Evolutionary conservation across 2,888 invertebrate species (phyloP).

Genomic region (Zaprionus lineosus): DNA sequence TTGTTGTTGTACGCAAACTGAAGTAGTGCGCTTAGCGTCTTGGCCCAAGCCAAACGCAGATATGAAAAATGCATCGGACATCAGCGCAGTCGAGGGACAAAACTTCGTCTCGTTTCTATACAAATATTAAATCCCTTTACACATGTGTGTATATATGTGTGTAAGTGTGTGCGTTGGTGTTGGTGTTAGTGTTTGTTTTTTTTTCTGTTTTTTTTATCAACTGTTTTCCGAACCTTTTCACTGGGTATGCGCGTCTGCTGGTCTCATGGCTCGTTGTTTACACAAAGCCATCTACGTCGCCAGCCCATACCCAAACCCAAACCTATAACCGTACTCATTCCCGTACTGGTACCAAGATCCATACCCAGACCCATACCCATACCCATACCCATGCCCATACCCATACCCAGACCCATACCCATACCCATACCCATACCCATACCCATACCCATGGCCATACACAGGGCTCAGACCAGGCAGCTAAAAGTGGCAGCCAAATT

Average conservation of each 20-base stretch:
- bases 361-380: conserved; percentile 16
- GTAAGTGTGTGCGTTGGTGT: conserved; percentile 32
- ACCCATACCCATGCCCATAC: background rate
- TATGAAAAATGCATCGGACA: conserved; percentile 36
- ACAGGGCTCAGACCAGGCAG: conserved; percentile 48
- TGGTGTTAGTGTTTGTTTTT: conserved; percentile 38
- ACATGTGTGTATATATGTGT: conserved; percentile 40
- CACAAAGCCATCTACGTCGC: conserved; percentile 46
- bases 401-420: background rate
- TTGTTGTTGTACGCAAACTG: conserved; percentile 72
- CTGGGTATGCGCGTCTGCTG: conserved; percentile 62
- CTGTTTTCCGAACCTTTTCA: conserved; percentile 70
- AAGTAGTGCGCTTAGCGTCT: conserved; percentile 56
- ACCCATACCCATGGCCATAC: background rate
- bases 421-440: background rate
- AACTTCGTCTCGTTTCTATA: conserved; percentile 62
- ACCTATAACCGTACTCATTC: too few species aligned
- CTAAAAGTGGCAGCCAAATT: conserved; percentile 77
- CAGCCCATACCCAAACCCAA: conserved; percentile 21
- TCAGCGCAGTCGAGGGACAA: conserved; percentile 33
- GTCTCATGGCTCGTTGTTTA: conserved; percentile 59
- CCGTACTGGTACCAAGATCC: background rate
- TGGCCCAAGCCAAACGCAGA: conserved; percentile 54
- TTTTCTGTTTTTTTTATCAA: conserved; percentile 65
- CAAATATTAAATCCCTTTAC: conserved; percentile 71